Evolutionary conservation across 2,888 invertebrate genomes (phyloP).

Genomic region (Sarcophaga subvicina): DNA sequence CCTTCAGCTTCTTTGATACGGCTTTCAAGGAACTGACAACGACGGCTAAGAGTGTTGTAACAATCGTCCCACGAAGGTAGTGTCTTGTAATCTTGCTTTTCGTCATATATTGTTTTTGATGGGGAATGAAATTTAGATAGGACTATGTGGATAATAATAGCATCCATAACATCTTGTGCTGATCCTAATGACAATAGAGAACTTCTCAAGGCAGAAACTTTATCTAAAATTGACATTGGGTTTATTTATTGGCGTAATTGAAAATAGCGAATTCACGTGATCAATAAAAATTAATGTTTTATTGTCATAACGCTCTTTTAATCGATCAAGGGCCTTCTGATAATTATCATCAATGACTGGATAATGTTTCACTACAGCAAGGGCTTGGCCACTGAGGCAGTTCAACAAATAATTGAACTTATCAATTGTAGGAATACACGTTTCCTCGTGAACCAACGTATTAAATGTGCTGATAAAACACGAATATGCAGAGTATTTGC

Average conservation of each 20-base stretch:
- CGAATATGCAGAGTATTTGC: constrained; percentile 14
- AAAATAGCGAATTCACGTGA: constrained; percentile 19
- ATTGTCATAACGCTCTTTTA: constrained; percentile 40
- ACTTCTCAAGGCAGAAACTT: too few species aligned
- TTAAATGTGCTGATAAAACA: constrained; percentile 17
- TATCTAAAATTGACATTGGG: too few species aligned
- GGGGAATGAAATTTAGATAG: not conserved
- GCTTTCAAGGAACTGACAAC: too few species aligned
- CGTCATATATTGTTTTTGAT: not conserved
- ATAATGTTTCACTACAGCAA: constrained; percentile 14
- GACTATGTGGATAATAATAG: not conserved
- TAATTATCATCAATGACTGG: constrained; percentile 9
- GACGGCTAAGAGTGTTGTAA: too few species aligned
- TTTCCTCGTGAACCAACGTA: constrained; percentile 19
- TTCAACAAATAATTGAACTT: constrained; percentile 45
- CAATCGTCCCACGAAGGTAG: too few species aligned
- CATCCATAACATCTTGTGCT: too few species aligned
- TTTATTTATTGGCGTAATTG: not conserved
- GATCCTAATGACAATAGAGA: too few species aligned
- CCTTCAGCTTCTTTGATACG: too few species aligned
- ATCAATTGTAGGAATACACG: constrained; percentile 18
- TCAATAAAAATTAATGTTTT: constrained; percentile 29
- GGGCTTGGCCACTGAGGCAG: constrained; percentile 31
- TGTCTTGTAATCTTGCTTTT: too few species aligned
- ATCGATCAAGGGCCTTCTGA: not conserved